These are phyloP conservation scores for Drosophila nigromelanica DNA, from an alignment of 1,140 invertebrate species.

Conservation along the genomic window DNA sequence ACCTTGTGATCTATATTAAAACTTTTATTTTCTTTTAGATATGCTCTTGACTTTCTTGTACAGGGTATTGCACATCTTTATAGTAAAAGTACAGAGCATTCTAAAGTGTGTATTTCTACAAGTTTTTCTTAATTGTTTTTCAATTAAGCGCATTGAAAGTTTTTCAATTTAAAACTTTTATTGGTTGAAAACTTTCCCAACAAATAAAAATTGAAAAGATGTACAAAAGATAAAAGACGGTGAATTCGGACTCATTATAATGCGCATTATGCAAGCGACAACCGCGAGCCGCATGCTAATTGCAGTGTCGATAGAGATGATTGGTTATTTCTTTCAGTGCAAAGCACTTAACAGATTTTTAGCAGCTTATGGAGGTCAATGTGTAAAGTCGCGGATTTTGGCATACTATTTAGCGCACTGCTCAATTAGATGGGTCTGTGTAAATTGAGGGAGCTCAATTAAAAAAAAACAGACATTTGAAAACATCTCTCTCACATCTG, in stretches of 20 bases:
- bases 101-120: not conserved
- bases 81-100: not conserved
- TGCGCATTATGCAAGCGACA: conserved; percentile 37
- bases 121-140: conserved; percentile 42
- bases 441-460: conserved; percentile 20
- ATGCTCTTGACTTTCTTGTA: no score
- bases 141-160: conserved; percentile 47
- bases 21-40: no score
- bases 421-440: conserved; percentile 25
- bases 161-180: conserved; percentile 41
- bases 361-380: conserved; percentile 15
- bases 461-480: not conserved
- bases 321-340: conserved; percentile 30
- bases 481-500: conserved; percentile 5
- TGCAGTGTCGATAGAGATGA: conserved; percentile 41
- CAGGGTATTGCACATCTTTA: no score
- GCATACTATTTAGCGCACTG: conserved; percentile 50
- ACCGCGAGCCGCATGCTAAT: conserved; percentile 52
- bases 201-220: no score
- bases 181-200: not conserved
- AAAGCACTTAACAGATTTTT: conserved; percentile 48
- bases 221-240: not conserved
- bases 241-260: conserved; percentile 19
- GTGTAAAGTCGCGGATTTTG: conserved; percentile 11
- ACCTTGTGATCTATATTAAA: no score